Percentiles rank a stretch among this genome's conserved stretches.
These are phyloP conservation scores for Holothuria scabra DNA, from an alignment of 53 echinoderm and acorn worm species.

Conservation along the genomic window DNA sequence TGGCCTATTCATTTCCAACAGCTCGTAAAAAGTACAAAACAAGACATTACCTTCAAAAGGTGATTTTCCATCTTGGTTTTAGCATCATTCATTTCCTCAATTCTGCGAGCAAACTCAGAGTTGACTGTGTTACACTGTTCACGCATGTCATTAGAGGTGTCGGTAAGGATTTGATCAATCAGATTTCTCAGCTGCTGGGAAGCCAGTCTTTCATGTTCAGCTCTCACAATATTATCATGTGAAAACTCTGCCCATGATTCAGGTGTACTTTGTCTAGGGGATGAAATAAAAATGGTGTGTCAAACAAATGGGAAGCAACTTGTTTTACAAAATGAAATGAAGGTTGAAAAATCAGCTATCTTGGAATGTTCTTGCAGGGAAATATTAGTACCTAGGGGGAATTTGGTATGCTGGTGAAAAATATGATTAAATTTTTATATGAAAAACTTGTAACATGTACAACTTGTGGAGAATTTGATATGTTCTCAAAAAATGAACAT, in stretches of 20 bases:
- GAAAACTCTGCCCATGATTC: conserved; percentile 97
- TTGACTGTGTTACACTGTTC: conserved; percentile 99
- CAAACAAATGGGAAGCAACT: too few relatives aligned
- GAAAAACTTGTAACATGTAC: too few relatives aligned
- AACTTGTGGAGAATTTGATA: too few relatives aligned
- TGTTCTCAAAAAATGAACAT: too few relatives aligned
- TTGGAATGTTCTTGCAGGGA: too few relatives aligned
- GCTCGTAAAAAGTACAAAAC: too few relatives aligned
- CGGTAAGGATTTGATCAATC: conserved; percentile 94
- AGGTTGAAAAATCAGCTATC: too few relatives aligned
- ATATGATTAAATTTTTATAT: too few relatives aligned
- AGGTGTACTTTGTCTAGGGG: conserved; percentile 78
- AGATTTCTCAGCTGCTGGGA: conserved; percentile 94
- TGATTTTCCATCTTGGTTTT: conserved; percentile 98
- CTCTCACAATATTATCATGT: conserved; percentile 97
- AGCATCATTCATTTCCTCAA: conserved; percentile 98
- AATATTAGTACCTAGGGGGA: too few relatives aligned
- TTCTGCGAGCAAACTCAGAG: conserved; percentile 92
- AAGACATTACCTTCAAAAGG: conserved; percentile 74
- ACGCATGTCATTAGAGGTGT: conserved; percentile 98
- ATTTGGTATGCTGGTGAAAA: too few relatives aligned
- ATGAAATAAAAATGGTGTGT: neutral
- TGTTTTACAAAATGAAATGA: too few relatives aligned
- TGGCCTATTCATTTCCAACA: too few relatives aligned
- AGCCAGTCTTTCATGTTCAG: conserved; percentile 91